A percentile compares a stretch with the other conserved stretches of the same genome.
phyloP scores from a whole-genome alignment of 2,797 vertebrate genomes.

The Channallabes apus region DNA sequence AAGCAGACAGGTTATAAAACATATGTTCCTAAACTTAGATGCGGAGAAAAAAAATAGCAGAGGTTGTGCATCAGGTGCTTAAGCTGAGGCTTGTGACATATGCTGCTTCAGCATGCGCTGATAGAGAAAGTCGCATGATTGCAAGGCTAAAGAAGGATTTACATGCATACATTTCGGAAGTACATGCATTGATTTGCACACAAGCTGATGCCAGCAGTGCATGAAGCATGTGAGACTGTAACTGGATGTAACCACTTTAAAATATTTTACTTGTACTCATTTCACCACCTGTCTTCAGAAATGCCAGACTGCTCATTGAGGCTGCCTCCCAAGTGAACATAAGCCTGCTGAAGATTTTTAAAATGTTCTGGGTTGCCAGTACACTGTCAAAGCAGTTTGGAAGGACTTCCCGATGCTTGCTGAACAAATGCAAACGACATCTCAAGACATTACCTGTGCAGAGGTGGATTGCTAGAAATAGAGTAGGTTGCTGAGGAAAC shows the following conservation, averaged over 20 bases:
- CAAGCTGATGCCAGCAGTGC: background rate
- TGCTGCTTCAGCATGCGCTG: background rate
- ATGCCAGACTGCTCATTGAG: conserved; percentile 13
- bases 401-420: background rate
- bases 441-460: conserved; percentile 19
- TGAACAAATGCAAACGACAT: background rate
- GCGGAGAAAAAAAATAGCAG: background rate
- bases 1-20: background rate
- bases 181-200: background rate
- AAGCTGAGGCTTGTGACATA: background rate
- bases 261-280: conserved; percentile 30
- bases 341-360: conserved; percentile 21
- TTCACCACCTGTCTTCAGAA: conserved; percentile 31
- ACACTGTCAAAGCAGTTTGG: conserved; percentile 15
- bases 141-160: conserved; percentile 29
- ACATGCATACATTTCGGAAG: conserved; percentile 20
- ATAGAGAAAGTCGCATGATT: background rate
- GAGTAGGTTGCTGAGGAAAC: conserved; percentile 7
- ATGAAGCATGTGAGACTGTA: conserved; percentile 15
- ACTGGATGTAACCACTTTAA: conserved; percentile 17
- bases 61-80: background rate
- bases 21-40: background rate
- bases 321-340: conserved; percentile 23
- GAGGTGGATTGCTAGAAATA: background rate
- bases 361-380: conserved; percentile 10